Percentiles rank a stretch among this genome's conserved stretches.
Conservation (phyloP, 2,888 invertebrate species). For the Tipula helvola region DNA sequence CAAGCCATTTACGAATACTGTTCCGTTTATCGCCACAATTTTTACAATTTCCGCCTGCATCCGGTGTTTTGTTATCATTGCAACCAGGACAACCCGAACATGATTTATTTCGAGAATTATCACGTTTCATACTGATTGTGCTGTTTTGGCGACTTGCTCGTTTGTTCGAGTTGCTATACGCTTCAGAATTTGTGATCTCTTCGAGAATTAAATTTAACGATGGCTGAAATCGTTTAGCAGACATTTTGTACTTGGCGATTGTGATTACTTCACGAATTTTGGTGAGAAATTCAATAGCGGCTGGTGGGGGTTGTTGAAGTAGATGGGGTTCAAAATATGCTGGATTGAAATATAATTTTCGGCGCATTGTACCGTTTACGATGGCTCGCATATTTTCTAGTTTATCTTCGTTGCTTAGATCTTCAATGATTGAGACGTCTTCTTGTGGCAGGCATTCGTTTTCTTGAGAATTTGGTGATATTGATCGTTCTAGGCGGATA, state of each 20-base stretch:
- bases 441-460: conserved; percentile 67
- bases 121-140: conserved; percentile 45
- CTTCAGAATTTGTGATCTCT: conserved; percentile 45
- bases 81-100: conserved; percentile 60
- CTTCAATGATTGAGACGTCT: conserved; percentile 75
- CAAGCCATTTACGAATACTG: conserved; percentile 63
- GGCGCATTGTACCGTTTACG: conserved; percentile 53
- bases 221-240: conserved; percentile 65
- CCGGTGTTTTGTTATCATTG: conserved; percentile 22
- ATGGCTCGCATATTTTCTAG: conserved; percentile 51
- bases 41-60: conserved; percentile 20
- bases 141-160: conserved; percentile 42
- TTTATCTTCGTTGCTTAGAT: conserved; percentile 49
- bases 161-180: conserved; percentile 25
- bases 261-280: conserved; percentile 85
- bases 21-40: conserved; percentile 57
- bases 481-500: conserved; percentile 19
- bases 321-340: conserved; percentile 84
- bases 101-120: conserved; percentile 40
- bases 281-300: conserved; percentile 75
- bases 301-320: conserved; percentile 78
- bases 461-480: conserved; percentile 31
- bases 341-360: conserved; percentile 79
- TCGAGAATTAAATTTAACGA: conserved; percentile 70
- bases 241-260: conserved; percentile 81